phyloP scores from a whole-genome alignment of 2,113 vertebrate genomes.

The Terrapene triunguis region DNA sequence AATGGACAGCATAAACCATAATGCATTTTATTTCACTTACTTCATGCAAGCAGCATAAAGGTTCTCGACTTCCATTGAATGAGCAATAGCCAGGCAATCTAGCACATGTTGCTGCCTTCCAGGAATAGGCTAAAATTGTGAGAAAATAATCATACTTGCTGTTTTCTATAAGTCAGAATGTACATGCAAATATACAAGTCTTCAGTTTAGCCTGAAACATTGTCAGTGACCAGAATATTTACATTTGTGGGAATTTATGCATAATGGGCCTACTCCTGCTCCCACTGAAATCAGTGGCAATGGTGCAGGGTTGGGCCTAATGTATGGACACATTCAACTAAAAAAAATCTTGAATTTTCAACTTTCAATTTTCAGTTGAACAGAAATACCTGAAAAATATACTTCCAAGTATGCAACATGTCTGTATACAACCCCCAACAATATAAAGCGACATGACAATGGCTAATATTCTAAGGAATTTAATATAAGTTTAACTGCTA shows the following conservation, averaged over 20 bases:
- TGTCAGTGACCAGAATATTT: background rate
- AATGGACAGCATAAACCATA: background rate
- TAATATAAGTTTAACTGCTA: background rate
- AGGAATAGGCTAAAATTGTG: slow-evolving; percentile 83
- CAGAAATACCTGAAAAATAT: background rate
- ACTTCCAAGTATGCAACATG: background rate
- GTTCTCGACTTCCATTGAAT: slow-evolving; percentile 86
- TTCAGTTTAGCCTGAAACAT: background rate
- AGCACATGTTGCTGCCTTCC: slow-evolving; percentile 87
- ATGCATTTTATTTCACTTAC: slow-evolving; percentile 81
- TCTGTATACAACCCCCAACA: background rate
- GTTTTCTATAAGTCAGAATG: no score
- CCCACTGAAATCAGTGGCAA: background rate
- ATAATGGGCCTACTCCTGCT: background rate
- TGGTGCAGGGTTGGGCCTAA: background rate
- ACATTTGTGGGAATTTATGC: background rate
- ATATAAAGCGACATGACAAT: background rate
- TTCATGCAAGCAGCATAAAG: slow-evolving; percentile 89
- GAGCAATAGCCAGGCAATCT: slow-evolving; percentile 92
- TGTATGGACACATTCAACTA: background rate
- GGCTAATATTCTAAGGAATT: background rate
- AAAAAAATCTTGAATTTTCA: background rate
- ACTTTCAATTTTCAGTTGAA: background rate
- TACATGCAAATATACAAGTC: background rate
- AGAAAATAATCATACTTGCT: slow-evolving; percentile 53